Conservation (phyloP, 2,888 invertebrate genomes). For the Nomada ruficornis region DNA sequence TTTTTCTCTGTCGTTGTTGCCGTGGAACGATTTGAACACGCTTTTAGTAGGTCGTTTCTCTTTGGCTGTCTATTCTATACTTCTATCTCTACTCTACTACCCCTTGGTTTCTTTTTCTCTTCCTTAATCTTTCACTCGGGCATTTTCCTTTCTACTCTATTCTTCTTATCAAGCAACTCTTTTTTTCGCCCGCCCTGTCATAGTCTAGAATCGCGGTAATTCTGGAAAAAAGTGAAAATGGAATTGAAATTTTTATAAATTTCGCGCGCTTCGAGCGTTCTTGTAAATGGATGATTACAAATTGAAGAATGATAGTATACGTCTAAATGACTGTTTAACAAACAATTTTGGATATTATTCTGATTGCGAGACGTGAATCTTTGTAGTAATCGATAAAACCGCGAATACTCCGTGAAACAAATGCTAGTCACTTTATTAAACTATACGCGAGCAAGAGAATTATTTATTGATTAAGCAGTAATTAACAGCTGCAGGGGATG, state of each 20-base stretch:
- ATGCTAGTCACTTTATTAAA: constrained; percentile 56
- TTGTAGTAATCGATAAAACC: background rate
- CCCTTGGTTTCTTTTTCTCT: constrained; percentile 3
- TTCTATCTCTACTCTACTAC: constrained; percentile 17
- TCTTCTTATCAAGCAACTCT: constrained; percentile 16
- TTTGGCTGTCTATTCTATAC: constrained; percentile 35
- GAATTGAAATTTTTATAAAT: background rate
- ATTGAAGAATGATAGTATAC: background rate
- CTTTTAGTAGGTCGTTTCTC: constrained; percentile 61
- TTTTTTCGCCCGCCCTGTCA: constrained; percentile 52
- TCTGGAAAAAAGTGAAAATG: background rate
- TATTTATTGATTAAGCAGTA: constrained; percentile 53
- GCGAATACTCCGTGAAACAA: constrained; percentile 38
- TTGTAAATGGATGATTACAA: background rate
- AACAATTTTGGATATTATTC: background rate
- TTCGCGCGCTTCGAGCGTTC: background rate
- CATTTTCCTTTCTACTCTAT: constrained; percentile 25
- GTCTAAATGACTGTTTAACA: background rate
- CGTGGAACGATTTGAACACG: constrained; percentile 60
- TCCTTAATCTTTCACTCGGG: constrained; percentile 27
- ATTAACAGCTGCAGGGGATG: constrained; percentile 26
- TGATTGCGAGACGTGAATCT: background rate
- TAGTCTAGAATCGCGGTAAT: constrained; percentile 46
- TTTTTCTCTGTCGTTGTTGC: constrained; percentile 67
- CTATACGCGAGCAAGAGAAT: constrained; percentile 31